These are phyloP conservation scores for Rhynchonycteris naso DNA, from an alignment of 2,797 vertebrate genomes.

Conservation along the genomic window DNA sequence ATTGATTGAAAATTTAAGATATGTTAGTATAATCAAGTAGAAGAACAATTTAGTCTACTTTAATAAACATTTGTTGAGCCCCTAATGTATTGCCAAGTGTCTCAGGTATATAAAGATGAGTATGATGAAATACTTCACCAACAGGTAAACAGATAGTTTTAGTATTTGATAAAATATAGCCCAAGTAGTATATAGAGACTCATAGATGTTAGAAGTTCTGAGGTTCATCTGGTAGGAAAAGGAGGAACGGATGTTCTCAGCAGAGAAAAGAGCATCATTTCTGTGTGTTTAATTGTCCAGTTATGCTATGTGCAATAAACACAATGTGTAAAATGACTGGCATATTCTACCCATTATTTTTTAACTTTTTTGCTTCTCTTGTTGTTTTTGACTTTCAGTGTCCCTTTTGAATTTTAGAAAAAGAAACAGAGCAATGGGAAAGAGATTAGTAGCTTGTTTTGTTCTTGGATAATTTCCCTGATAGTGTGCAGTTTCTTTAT, in stretches of 20 bases:
- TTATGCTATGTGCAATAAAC: background rate
- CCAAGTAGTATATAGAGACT: background rate
- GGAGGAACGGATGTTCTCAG: background rate
- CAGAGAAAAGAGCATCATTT: background rate
- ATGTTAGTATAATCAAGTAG: background rate
- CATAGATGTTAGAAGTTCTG: background rate
- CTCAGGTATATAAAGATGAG: background rate
- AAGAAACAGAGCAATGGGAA: background rate
- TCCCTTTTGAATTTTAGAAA: background rate
- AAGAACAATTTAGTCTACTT: slow-evolving; percentile 1
- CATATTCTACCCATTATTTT: background rate
- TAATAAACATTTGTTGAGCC: background rate
- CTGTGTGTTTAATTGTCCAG: background rate
- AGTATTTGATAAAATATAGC: background rate
- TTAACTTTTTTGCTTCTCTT: background rate
- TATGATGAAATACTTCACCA: background rate
- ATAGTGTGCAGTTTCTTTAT: background rate
- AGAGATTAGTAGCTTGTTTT: background rate
- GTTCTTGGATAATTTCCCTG: background rate
- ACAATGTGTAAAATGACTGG: background rate
- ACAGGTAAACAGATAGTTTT: background rate
- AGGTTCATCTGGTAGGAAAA: background rate
- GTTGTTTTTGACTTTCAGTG: background rate
- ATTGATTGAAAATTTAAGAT: slow-evolving; percentile 21
- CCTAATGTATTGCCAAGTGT: background rate